Base-by-base conservation (phyloP, 2,113 vertebrate species). In the Trochalopteron elliotii region DNA sequence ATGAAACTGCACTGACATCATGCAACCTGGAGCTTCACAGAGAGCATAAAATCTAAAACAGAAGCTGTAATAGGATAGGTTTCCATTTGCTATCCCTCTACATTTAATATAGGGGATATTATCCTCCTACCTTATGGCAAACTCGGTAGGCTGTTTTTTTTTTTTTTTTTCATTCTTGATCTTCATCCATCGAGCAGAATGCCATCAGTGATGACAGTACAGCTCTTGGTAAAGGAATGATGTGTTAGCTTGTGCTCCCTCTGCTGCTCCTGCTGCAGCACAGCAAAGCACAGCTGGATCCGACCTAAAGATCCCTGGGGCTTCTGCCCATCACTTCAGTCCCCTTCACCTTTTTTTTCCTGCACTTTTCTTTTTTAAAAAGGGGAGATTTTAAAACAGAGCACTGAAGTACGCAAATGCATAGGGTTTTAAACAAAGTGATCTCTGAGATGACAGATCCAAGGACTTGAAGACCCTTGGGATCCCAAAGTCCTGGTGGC, bases 201-300 rank as follows among this genome's bases (percentile, higher is more conserved):
- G 72, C 35, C 92, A 81, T 65, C 56, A 7, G 52, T 4, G 40
- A 84, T 93, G 92, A 75, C 68, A 89, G 61, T 1, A 20, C 28
- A 39, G 86, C 72, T 53, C 77, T 78, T 16, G 68, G 56, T 49
- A 45, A 87, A 87, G 69, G 61, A 57, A 53, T 39, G 50, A 94
- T 89, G 93, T 47, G 69, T 93, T 97, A 95, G 84, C 96, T 96
- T 96, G 92, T 96, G 96, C 96, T 97, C 96, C 96, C 96, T 96
- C 96, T 97, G 93, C 94, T 97, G 96, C 93, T 94, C 49, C 85
- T 7, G n/a, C 86, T 42, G 96, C 76, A 89, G 92, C 25, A 97
- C 74, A 96, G 93, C 96, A 97, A 90, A 96, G 60, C 12, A 60
- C 57, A 65, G 80, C 52, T 60, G 39, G 52, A 64, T 60, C 7